Base-by-base conservation (phyloP, 2,797 vertebrate species). In the Acanthis flammea region DNA sequence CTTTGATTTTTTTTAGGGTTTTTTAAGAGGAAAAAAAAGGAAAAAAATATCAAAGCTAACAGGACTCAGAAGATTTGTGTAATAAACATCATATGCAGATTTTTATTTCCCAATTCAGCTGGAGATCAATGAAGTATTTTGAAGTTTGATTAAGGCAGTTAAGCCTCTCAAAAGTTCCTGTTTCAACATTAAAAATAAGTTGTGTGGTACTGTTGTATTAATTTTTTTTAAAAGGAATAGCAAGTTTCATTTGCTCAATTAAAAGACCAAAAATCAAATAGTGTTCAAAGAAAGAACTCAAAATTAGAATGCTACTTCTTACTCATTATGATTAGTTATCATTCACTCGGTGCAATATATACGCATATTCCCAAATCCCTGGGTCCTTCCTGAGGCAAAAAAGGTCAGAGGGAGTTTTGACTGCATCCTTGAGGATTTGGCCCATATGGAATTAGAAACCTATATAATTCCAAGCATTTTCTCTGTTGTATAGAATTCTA, bases 51-150 rank as follows among this genome's bases (percentile, higher is more conserved):
- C 97, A 98, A 98, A 98, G 97, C 96, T 97, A 98, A 97, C 88
- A 97, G 97, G 96, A 87, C 97, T 97, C 97, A 95, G 94, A 98
- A 97, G 98, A 96, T 92, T 97, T 96, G 85, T 95, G 95, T 95
- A 97, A 97, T 97, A 97, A 97, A 97, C 96, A 97, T 93, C 95
- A 77, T 97, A 97, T 97, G 97, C 97, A 98, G 96, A 97, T 97
- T 97, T 95, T 92, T 55, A 90, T 95, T 88, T 97, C 97, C 95
- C 96, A 97, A 77, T 96, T 97, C 97, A 95, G 85, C 83, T 31
- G 95, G 92, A 97, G 94, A 96, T 88, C 95, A 86, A 63, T 83
- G 95, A 93, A 97, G 90, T 92, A 93, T 97, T 98, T 97, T 96
- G 94, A 98, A 97, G 94, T 95, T 96, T 97, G 97, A 96, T 97